phyloP scores from a whole-genome alignment of 2,797 vertebrate species.

The Platalea minor region DNA sequence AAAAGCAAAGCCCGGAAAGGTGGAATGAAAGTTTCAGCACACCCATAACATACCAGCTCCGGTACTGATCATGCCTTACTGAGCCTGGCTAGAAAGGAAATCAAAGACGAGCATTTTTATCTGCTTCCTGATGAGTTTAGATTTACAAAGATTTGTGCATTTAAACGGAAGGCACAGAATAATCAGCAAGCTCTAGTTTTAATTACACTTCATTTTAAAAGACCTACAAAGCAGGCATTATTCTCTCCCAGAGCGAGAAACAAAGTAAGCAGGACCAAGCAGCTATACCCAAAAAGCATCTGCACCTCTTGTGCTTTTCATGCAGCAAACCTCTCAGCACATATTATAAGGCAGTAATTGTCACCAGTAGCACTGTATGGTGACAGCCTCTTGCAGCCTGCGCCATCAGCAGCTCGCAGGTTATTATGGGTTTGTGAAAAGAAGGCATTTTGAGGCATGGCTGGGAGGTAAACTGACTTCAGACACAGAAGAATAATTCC shows the following conservation, averaged over 20 bases:
- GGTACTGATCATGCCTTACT: background rate
- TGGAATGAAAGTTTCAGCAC: background rate
- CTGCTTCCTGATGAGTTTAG: constrained; percentile 31
- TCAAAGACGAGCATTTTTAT: background rate
- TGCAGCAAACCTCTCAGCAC: background rate
- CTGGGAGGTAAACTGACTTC: background rate
- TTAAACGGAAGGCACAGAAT: background rate
- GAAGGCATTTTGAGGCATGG: background rate
- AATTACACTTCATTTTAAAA: constrained; percentile 30
- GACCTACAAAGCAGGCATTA: constrained; percentile 34
- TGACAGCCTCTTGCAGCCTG: background rate
- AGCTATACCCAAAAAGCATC: background rate
- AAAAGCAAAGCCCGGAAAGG: background rate
- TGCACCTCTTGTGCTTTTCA: background rate
- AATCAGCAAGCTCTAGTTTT: constrained; percentile 23
- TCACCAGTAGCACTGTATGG: background rate
- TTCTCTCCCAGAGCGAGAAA: background rate
- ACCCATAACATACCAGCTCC: background rate
- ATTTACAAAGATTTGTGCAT: constrained; percentile 27
- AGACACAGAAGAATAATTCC: background rate
- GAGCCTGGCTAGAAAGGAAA: background rate
- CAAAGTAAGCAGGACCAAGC: background rate
- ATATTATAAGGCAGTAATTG: background rate
- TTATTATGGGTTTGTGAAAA: background rate
- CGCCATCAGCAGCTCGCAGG: background rate